phyloP scores from a whole-genome alignment of 2,888 invertebrate genomes.

The Strigamia crassipes region DNA sequence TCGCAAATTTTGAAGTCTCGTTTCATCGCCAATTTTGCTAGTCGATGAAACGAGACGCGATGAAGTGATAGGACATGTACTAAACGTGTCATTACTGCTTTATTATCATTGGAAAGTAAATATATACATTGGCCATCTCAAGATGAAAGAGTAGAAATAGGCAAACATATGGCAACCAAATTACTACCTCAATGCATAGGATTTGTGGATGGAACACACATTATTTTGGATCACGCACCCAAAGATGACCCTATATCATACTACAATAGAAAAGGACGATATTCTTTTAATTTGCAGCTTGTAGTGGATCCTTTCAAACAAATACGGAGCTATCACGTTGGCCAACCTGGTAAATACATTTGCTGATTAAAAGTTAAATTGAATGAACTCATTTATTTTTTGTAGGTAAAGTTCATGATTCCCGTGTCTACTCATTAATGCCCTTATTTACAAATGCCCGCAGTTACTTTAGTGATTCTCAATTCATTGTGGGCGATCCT shows the following conservation, averaged over 20 bases:
- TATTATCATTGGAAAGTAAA: background rate
- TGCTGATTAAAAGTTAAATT: background rate
- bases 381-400: background rate
- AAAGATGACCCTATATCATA: no score
- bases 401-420: constrained; percentile 3
- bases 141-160: background rate
- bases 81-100: background rate
- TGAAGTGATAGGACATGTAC: no score
- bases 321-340: background rate
- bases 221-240: no score
- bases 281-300: no score
- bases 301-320: background rate
- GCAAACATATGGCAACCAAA: background rate
- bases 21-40: no score
- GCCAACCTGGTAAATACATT: background rate
- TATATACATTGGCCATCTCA: background rate
- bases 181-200: no score
- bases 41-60: no score
- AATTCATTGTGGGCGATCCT: background rate
- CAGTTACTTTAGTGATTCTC: background rate
- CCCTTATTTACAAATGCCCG: background rate
- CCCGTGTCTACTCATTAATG: background rate
- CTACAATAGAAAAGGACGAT: no score
- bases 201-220: no score
- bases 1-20: no score